A percentile compares a stretch with the other conserved stretches of the same genome.
phyloP scores from a whole-genome alignment of 2,888 invertebrate species.

The Orthosia gracilis region DNA sequence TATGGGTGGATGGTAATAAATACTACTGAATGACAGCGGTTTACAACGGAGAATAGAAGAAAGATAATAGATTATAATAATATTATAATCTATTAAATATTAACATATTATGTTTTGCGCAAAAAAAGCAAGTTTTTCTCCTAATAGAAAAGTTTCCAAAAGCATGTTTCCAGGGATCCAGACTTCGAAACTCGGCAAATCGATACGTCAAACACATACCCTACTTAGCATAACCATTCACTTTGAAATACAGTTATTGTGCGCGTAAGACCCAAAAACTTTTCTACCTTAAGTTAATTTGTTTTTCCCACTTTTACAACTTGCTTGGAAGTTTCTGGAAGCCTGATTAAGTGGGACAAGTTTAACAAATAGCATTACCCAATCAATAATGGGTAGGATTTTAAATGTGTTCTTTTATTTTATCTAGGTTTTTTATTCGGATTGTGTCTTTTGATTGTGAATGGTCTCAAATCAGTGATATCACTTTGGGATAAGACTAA shows the following conservation, averaged over 20 bases:
- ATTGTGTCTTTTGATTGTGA: slow-evolving; percentile 9
- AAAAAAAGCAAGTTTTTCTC: neutral
- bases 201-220: slow-evolving; percentile 58
- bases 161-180: slow-evolving; percentile 15
- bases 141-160: slow-evolving; percentile 5
- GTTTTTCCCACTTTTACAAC: slow-evolving; percentile 63
- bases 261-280: slow-evolving; percentile 59
- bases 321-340: slow-evolving; percentile 48
- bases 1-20: neutral
- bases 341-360: slow-evolving; percentile 58
- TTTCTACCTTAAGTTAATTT: slow-evolving; percentile 69
- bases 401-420: slow-evolving; percentile 39
- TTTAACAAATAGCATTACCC: slow-evolving; percentile 63
- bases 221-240: slow-evolving; percentile 65
- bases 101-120: too few species aligned
- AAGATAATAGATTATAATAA: too few species aligned
- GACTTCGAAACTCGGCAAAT: slow-evolving; percentile 45
- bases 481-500: neutral
- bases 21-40: too few species aligned
- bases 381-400: slow-evolving; percentile 55
- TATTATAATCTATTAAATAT: too few species aligned
- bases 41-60: too few species aligned
- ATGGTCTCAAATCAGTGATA: neutral
- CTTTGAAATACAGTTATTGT: slow-evolving; percentile 67
- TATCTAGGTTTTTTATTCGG: slow-evolving; percentile 31